phyloP scores from a whole-genome alignment of 2,797 vertebrate genomes.

The Sphenopsis melanotis region DNA sequence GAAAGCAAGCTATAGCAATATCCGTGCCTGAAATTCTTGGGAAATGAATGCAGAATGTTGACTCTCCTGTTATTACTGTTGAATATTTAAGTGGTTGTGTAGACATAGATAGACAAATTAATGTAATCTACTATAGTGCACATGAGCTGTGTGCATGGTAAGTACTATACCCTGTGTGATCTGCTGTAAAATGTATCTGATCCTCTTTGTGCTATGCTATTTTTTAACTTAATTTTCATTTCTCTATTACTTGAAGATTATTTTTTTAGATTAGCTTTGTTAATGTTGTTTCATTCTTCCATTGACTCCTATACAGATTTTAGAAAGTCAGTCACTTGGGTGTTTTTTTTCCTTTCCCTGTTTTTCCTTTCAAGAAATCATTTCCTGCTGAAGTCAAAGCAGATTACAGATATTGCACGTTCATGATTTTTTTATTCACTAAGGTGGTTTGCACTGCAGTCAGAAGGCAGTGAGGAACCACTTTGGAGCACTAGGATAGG shows the following conservation, averaged over 20 bases:
- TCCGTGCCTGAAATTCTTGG: not conserved
- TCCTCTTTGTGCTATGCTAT: not conserved
- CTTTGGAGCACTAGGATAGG: not conserved
- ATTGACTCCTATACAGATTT: not conserved
- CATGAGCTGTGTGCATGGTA: not conserved
- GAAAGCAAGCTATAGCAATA: not conserved
- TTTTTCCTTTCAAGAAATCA: not conserved
- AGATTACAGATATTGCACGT: not conserved
- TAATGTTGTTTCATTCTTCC: not conserved
- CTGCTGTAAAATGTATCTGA: not conserved
- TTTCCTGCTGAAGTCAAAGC: not conserved
- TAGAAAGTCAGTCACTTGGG: not conserved
- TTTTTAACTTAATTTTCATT: not conserved
- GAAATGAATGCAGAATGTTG: not conserved
- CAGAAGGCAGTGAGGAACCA: not conserved
- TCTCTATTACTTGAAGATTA: not conserved
- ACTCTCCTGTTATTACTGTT: not conserved
- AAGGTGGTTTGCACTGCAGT: not conserved
- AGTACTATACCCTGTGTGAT: not conserved
- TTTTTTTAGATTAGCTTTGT: not conserved
- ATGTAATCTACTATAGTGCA: not conserved
- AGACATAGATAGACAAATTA: not conserved
- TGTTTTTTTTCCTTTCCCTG: not conserved
- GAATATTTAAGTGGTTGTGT: not conserved
- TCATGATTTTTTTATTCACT: not conserved